Evolutionary conservation across 2,888 invertebrate genomes (phyloP), one percentile per base, ranked within the genome.

Genomic region (Vandiemenella viatica): DNA sequence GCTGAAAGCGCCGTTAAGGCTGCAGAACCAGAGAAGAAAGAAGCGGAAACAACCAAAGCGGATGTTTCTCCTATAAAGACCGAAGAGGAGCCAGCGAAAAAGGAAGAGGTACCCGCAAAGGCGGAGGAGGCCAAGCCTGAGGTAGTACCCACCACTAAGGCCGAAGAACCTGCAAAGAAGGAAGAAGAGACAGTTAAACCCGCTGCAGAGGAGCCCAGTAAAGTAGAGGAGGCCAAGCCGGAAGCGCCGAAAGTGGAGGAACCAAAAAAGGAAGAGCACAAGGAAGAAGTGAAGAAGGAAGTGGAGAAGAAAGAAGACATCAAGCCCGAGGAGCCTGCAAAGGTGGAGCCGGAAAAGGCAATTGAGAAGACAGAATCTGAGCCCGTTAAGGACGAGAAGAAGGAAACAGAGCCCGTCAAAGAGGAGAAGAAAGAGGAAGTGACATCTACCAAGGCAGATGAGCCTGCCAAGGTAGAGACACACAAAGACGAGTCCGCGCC

Each of bases 101-200:
- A 32, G n/a, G 32, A 13, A 10, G 45, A 45, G 18, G 22, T 10
- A 16, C 26, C 44, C 42, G 19, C 15, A 40, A 48, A 48, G 22
- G 19, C 32, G 8, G 45, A 48, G n/a, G 26, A 42, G 10, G 16
- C 26, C 19, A 49, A 37, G 18, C 43, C 42, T 10, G 47, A 45
- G 23, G 20, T 20, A 6, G 46, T 56, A 54, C 43, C 3, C 55
- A 58, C 6, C 60, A 60, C 50, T 58, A 58, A 19, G 58, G 57
- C 1, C 62, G 60, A 10, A 53, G 43, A 51, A 17, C n/a, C 53
- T 22, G 37, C 16, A 4, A 43, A 42, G 22, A 19, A 37, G 21
- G 53, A 48, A 54, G 21, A 58, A 56, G 5, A 38, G 54, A 53
- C 60, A 58, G 50, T 56, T 23, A 53, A 61, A 57, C 53, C 63